A percentile compares a stretch with the other conserved stretches of the same genome.
Evolutionary conservation across 2,888 invertebrate genomes (phyloP).

Genomic region (Autographa gamma): DNA sequence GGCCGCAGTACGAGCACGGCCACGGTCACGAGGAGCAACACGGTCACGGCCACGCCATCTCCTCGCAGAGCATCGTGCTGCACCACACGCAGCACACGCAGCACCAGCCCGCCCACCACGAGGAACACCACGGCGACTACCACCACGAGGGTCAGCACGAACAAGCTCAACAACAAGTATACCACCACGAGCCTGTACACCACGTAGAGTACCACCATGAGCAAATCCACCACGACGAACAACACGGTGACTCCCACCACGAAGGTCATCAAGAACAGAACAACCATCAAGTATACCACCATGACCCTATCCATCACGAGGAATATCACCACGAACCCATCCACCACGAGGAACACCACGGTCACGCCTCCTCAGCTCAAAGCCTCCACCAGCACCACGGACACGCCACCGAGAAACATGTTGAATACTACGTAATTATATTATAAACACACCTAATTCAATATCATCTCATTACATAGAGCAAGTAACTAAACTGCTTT

Average conservation of each 20-base stretch:
- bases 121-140: slow-evolving; percentile 13
- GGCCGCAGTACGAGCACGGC: slow-evolving; percentile 43
- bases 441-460: neutral
- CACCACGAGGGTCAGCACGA: slow-evolving; percentile 33
- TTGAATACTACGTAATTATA: slow-evolving; percentile 62
- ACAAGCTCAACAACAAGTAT: neutral
- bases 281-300: neutral
- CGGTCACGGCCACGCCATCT: slow-evolving; percentile 55
- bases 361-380: slow-evolving; percentile 59
- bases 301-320: slow-evolving; percentile 31
- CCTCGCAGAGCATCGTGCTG: slow-evolving; percentile 69
- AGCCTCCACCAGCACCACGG: slow-evolving; percentile 62
- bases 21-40: slow-evolving; percentile 38
- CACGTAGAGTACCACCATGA: slow-evolving; percentile 53
- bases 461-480: neutral
- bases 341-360: slow-evolving; percentile 12
- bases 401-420: slow-evolving; percentile 54
- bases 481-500: neutral
- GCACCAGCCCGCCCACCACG: slow-evolving; percentile 27
- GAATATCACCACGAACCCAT: neutral
- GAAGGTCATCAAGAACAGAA: slow-evolving; percentile 27
- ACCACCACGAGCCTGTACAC: slow-evolving; percentile 49
- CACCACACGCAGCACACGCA: slow-evolving; percentile 59
- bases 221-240: slow-evolving; percentile 18
- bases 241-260: slow-evolving; percentile 20